phyloP scores from a whole-genome alignment of 2,113 vertebrate genomes.

The Pyxicephalus adspersus region DNA sequence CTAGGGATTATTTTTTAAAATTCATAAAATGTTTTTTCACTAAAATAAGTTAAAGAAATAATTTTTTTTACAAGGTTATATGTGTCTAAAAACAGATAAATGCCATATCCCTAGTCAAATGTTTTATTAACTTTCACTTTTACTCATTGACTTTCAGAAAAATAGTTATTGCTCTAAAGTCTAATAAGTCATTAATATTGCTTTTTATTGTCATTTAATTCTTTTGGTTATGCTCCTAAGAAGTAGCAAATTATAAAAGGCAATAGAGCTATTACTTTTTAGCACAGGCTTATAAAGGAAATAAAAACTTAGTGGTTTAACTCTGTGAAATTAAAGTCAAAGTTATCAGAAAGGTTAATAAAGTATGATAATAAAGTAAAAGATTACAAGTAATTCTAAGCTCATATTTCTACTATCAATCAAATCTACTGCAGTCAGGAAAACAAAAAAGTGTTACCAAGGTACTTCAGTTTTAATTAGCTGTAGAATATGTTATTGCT shows the following conservation, averaged over 20 bases:
- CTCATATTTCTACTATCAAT: conserved; percentile 14
- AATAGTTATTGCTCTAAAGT: conserved; percentile 16
- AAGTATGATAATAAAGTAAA: conserved; percentile 50
- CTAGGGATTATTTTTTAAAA: no score
- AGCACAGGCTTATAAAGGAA: conserved; percentile 45
- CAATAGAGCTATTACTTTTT: conserved; percentile 36
- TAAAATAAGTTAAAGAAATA: no score
- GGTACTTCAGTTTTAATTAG: neutral
- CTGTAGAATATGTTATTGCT: no score
- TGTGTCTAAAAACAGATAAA: neutral
- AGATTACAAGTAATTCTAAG: conserved; percentile 9
- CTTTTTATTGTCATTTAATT: conserved; percentile 44
- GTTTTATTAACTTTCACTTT: conserved; percentile 4
- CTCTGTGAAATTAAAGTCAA: conserved; percentile 48
- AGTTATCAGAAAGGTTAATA: conserved; percentile 56
- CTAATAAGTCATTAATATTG: conserved; percentile 26
- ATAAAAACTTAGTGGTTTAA: conserved; percentile 55
- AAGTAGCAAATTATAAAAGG: conserved; percentile 39
- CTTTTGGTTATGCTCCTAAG: neutral
- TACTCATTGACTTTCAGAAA: conserved; percentile 2
- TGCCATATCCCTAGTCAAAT: no score
- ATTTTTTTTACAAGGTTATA: neutral
- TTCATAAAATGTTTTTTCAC: no score
- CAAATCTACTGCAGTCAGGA: neutral
- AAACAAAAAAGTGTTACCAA: neutral